Evolutionary conservation across 2,888 invertebrate genomes (phyloP).

Genomic region (Campoplex capitator): DNA sequence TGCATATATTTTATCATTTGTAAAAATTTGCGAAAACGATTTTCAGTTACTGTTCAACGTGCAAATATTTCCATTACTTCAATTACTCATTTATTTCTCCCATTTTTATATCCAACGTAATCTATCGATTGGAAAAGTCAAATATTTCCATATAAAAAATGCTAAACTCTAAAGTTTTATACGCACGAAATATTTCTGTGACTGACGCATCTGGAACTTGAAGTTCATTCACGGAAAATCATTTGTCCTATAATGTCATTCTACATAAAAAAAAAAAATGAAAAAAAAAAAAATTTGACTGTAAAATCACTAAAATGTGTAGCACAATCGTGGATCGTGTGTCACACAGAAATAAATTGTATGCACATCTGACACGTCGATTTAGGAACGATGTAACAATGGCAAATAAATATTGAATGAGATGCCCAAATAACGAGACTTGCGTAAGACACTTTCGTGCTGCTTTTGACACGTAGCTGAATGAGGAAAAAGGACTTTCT

Average conservation of each 20-base stretch:
- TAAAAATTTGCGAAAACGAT: background rate
- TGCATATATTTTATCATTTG: background rate
- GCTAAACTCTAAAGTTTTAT: background rate
- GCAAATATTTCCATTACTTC: background rate
- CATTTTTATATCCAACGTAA: background rate
- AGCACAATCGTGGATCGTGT: background rate
- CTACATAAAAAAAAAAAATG: too few relatives aligned
- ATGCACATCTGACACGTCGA: background rate
- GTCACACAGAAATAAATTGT: background rate
- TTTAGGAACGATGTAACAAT: background rate
- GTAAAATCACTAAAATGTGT: background rate
- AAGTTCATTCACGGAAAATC: background rate
- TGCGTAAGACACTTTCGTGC: slow-evolving; percentile 4
- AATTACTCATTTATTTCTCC: background rate
- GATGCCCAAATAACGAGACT: background rate
- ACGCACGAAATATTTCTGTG: too few relatives aligned
- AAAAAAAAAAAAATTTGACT: background rate
- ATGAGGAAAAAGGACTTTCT: slow-evolving; percentile 5
- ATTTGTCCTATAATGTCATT: background rate
- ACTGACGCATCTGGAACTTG: too few relatives aligned
- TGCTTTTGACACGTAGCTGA: background rate
- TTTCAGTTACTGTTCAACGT: background rate
- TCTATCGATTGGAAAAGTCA: background rate
- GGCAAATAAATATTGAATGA: background rate
- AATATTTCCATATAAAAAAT: background rate